These are phyloP conservation scores for Orthosia incerta DNA, from an alignment of 2,888 invertebrate genomes.

Conservation along the genomic window DNA sequence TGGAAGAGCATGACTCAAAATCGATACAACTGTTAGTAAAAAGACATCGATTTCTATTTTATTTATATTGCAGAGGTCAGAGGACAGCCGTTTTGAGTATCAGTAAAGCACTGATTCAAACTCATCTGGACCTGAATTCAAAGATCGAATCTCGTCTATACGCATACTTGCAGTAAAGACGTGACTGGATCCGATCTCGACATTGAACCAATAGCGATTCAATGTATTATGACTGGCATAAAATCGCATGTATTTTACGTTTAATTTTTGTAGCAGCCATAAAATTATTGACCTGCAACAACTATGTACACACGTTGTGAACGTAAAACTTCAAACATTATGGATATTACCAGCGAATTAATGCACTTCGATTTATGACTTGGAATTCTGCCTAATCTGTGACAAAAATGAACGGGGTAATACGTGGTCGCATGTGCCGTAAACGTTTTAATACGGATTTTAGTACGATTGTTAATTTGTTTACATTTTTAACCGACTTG, in stretches of 20 bases:
- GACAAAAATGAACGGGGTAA: constrained; percentile 32
- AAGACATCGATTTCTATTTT: not conserved
- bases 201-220: not conserved
- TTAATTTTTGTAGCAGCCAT: constrained; percentile 24
- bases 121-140: constrained; percentile 1
- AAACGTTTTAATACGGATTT: constrained; percentile 3
- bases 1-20: not conserved
- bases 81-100: not conserved
- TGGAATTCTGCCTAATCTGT: constrained; percentile 55
- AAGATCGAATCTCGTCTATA: not conserved
- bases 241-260: constrained; percentile 1
- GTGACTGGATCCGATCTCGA: not conserved
- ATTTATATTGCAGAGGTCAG: not conserved
- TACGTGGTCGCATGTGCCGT: constrained; percentile 7
- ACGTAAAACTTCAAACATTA: constrained; percentile 34
- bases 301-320: constrained; percentile 13
- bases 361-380: constrained; percentile 32
- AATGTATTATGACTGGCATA: not conserved
- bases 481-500: no score
- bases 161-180: no score
- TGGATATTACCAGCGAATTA: constrained; percentile 31
- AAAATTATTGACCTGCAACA: constrained; percentile 20
- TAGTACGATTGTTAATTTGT: constrained; percentile 2
- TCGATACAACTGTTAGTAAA: no score
- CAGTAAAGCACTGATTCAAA: constrained; percentile 1